These are phyloP conservation scores for Xenus cinereus DNA, from an alignment of 2,113 vertebrate species.

Conservation along the genomic window DNA sequence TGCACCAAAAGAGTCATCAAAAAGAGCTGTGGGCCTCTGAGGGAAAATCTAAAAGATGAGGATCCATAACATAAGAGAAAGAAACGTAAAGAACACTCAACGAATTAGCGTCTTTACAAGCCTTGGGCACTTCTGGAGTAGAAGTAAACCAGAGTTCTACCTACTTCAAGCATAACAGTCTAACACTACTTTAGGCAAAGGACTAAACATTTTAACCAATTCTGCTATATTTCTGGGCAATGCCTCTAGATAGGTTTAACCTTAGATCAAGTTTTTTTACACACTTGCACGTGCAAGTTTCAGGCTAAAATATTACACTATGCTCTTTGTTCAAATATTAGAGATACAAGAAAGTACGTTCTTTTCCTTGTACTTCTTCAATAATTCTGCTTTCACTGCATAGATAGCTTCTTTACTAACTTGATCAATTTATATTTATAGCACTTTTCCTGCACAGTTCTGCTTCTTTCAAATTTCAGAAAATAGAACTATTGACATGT, in stretches of 20 bases:
- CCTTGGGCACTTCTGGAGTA: background rate
- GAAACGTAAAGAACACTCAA: background rate
- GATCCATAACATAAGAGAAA: constrained; percentile 57
- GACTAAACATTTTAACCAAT: background rate
- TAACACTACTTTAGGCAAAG: background rate
- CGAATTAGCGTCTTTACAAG: accelerated
- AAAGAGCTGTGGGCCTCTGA: constrained; percentile 72
- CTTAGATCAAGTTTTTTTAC: background rate
- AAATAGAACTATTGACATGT: background rate
- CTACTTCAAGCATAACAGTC: background rate
- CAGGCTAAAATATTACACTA: background rate
- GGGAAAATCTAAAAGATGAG: constrained; percentile 50
- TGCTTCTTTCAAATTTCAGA: background rate
- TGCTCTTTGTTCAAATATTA: background rate
- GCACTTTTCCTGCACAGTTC: background rate
- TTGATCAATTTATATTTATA: background rate
- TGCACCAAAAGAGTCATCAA: constrained; percentile 83
- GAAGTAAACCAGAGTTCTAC: background rate
- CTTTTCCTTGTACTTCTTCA: background rate
- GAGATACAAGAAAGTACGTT: background rate
- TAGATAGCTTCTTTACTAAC: background rate
- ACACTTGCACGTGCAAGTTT: background rate
- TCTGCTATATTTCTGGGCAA: background rate
- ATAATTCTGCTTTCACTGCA: background rate
- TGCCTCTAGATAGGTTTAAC: background rate